Base-by-base conservation (phyloP, 2,113 vertebrate genomes). In the Laticauda colubrina region DNA sequence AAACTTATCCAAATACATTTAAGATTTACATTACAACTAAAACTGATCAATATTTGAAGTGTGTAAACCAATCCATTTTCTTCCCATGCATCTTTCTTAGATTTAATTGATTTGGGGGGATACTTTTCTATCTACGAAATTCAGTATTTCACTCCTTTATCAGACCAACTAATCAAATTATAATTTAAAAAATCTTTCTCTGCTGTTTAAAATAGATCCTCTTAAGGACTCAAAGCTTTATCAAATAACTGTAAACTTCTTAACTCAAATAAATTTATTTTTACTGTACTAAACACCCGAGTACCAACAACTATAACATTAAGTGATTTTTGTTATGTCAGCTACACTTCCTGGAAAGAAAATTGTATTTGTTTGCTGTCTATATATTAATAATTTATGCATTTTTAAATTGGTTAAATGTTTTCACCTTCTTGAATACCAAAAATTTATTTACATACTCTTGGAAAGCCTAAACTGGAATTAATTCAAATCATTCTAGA, bases 241-340 rank as follows among this genome's bases (percentile, higher is more conserved):
- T 81, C 34, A 81, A 81, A 43, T 39, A 43, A 43, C 34, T 81
- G 15, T 81, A 81, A 81, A 39, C 75, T 81, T 34, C 69, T 18
- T 81, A 81, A 81, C n/a, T 81, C 75, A 81, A 69, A 69, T 4
- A 15, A 39, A 39, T 81, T 8, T 43, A 8, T 81, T 81, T 81
- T 81, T 81, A 81, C 69, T 81, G 12, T 75, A 93, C 93, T 92
- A 96, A 91, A 85, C 90, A 94, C 92, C 95, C 53, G 93, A 93
- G 90, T 94, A 96, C 92, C 91, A 96, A 93, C 90, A 6, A 57
- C 69, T 95, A 86, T 90, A 2, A 57, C 75, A 93, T 34, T 29
- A 0, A 95, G 55, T 51, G 91, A 89, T 94, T 95, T 94, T 94
- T 93, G 56, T 61, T 92, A 85, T 94, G 64, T 69, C 64, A 34